phyloP scores from a whole-genome alignment of 2,113 vertebrate genomes.

The Rhabdornis inornatus region DNA sequence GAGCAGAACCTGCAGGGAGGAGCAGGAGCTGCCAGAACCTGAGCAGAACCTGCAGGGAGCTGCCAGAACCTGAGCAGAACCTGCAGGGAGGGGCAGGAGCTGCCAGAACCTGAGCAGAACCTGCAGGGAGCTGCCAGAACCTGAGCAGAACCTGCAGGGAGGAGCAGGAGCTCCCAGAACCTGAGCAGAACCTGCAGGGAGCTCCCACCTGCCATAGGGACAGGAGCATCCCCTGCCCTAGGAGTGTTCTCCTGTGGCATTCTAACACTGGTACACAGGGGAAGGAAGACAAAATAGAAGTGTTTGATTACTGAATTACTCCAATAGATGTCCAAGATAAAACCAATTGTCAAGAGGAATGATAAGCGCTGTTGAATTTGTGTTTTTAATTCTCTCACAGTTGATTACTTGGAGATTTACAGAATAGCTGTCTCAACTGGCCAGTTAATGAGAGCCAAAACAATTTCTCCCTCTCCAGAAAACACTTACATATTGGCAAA shows the following conservation, averaged over 20 bases:
- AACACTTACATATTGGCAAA: neutral
- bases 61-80: too few relatives aligned
- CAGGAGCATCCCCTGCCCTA: neutral
- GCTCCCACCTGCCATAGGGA: neutral
- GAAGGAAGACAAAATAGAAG: neutral
- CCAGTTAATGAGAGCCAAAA: neutral
- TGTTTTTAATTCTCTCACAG: neutral
- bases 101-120: neutral
- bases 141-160: neutral
- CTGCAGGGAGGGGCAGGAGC: too few relatives aligned
- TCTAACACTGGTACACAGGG: neutral
- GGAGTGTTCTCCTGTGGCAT: fast-evolving
- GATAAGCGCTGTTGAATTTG: neutral
- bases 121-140: neutral
- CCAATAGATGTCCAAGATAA: neutral
- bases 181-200: neutral
- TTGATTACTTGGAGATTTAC: neutral
- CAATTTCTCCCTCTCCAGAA: neutral
- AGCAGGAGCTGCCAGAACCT: neutral
- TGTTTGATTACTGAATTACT: neutral
- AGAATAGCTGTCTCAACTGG: neutral
- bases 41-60: neutral
- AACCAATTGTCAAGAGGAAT: neutral
- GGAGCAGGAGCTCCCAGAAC: too few relatives aligned
- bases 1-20: too few relatives aligned